Conservation (phyloP, 2,888 invertebrate genomes). For the Lymantria dispar region DNA sequence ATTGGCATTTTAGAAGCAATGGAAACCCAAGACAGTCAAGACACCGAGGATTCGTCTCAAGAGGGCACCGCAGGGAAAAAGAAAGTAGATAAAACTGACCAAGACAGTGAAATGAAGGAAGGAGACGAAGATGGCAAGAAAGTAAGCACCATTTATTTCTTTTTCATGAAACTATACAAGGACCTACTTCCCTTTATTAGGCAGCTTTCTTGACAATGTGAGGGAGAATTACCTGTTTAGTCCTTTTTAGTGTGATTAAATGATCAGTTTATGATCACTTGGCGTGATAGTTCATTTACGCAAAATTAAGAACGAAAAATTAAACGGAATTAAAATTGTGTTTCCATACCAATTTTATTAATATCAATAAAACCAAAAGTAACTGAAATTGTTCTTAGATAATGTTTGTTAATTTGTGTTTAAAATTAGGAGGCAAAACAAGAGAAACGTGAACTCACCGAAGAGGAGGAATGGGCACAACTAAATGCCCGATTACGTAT, state of each 20-base stretch:
- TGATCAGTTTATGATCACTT: no score
- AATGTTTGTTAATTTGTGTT: not conserved
- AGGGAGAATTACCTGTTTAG: no score
- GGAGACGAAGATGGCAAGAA: slow-evolving; percentile 7
- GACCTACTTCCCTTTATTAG: no score
- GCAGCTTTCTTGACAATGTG: no score
- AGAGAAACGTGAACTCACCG: slow-evolving; percentile 42
- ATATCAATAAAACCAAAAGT: no score
- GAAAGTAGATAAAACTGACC: slow-evolving; percentile 26
- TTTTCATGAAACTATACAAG: no score
- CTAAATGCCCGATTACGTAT: slow-evolving; percentile 57
- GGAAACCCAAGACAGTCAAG: slow-evolving; percentile 30
- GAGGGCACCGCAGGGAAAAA: slow-evolving; percentile 8
- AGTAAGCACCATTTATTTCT: not conserved
- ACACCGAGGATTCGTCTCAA: not conserved
- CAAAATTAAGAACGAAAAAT: no score
- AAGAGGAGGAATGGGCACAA: slow-evolving; percentile 67
- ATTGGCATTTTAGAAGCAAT: slow-evolving; percentile 38
- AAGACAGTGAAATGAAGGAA: slow-evolving; percentile 19
- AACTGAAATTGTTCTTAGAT: not conserved
- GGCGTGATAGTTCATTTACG: no score
- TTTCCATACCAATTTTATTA: no score
- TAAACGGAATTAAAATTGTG: no score
- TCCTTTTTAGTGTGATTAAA: no score
- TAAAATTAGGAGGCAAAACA: slow-evolving; percentile 1